These are phyloP conservation scores for Lepidurus packardi DNA, from an alignment of 1,140 invertebrate genomes.

Conservation along the genomic window DNA sequence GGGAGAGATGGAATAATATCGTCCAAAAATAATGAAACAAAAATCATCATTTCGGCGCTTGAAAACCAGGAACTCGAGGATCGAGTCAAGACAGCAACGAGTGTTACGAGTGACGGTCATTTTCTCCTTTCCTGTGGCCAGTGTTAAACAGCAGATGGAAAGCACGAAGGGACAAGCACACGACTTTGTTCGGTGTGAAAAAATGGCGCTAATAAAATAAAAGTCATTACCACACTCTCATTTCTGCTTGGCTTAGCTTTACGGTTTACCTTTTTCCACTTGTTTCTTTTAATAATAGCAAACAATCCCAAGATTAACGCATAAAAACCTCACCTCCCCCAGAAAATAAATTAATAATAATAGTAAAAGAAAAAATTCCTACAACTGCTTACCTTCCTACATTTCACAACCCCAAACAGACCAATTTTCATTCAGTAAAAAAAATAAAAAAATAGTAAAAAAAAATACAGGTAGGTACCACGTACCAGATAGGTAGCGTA, in stretches of 20 bases:
- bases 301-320: not conserved
- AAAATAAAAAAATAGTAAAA: too few species aligned
- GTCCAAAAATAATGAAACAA: too few species aligned
- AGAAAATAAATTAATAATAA: too few species aligned
- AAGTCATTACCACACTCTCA: slow-evolving; percentile 14
- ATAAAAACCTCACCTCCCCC: not conserved
- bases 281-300: not conserved
- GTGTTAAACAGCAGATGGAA: slow-evolving; percentile 4
- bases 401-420: too few species aligned
- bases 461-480: too few species aligned
- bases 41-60: too few species aligned
- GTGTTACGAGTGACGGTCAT: not conserved
- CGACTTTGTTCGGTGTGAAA: not conserved
- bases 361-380: too few species aligned
- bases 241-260: slow-evolving; percentile 9
- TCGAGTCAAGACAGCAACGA: not conserved
- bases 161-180: not conserved
- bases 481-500: too few species aligned
- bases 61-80: too few species aligned
- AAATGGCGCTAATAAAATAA: slow-evolving; percentile 1
- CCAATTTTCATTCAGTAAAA: too few species aligned
- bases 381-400: too few species aligned
- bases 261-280: not conserved
- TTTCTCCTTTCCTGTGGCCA: not conserved
- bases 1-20: not conserved